Conservation (phyloP, 2,888 invertebrate genomes). For the Amblyteles armatorius region DNA sequence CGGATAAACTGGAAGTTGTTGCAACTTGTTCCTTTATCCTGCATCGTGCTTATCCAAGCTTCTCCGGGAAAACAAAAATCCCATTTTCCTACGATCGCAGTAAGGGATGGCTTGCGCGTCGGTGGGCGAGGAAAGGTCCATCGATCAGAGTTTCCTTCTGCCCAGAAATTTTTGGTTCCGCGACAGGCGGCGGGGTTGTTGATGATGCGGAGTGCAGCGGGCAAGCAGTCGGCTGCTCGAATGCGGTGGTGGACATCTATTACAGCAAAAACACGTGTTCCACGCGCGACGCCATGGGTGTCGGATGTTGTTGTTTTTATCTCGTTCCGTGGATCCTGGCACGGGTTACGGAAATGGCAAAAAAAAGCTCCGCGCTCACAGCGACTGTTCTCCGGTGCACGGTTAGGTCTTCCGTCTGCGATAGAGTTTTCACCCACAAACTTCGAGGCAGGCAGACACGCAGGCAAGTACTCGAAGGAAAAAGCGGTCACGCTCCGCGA, state of each 20-base stretch:
- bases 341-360: constrained; percentile 33
- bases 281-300: constrained; percentile 44
- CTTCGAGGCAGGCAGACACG: constrained; percentile 12
- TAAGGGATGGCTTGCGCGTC: neutral
- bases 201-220: constrained; percentile 4
- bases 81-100: constrained; percentile 7
- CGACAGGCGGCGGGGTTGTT: constrained; percentile 19
- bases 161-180: constrained; percentile 34
- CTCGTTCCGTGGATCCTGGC: constrained; percentile 27
- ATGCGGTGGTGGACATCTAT: constrained; percentile 38
- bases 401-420: constrained; percentile 7
- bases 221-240: constrained; percentile 20
- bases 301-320: constrained; percentile 36
- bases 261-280: constrained; percentile 47
- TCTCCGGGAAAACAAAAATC: constrained; percentile 22
- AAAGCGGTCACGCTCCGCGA: constrained; percentile 9
- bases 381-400: constrained; percentile 18
- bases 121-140: constrained; percentile 27
- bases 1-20: constrained; percentile 6
- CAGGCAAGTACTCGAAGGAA: constrained; percentile 20
- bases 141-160: constrained; percentile 39
- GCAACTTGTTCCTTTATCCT: constrained; percentile 17
- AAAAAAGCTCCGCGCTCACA: constrained; percentile 32
- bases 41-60: neutral
- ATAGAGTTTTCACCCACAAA: constrained; percentile 25